Evolutionary conservation across 2,113 vertebrate species (phyloP).

Genomic region (Phylloscopus trochiloides): DNA sequence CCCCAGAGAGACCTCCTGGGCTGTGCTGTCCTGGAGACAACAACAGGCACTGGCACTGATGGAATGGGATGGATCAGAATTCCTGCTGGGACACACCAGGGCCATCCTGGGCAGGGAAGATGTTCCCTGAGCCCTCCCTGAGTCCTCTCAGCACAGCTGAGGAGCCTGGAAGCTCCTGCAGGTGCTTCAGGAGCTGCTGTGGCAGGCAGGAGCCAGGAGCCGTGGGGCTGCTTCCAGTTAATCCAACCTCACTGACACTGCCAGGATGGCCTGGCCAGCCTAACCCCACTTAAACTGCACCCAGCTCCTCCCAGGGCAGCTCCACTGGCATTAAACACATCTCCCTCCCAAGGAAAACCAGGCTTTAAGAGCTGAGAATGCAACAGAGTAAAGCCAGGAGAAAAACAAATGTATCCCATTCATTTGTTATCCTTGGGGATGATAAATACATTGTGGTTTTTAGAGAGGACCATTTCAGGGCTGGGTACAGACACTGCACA

Average conservation of each 20-base stretch:
- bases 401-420: not conserved
- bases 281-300: rapidly evolving
- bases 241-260: not conserved
- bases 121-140: rapidly evolving
- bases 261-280: not conserved
- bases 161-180: not conserved
- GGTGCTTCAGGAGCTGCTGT: not conserved
- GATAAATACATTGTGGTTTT: not conserved
- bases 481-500: not conserved
- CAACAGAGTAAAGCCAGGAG: not conserved
- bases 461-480: not conserved
- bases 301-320: not conserved
- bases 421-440: not conserved
- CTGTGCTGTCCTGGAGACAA: not conserved
- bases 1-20: not conserved
- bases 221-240: not conserved
- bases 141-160: not conserved
- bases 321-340: not conserved
- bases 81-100: not conserved
- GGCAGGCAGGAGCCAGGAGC: not conserved
- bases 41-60: not conserved
- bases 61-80: not conserved
- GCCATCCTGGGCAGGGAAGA: not conserved
- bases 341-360: not conserved
- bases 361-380: not conserved